A percentile compares a stretch with the other conserved stretches of the same genome.
Evolutionary conservation across 2,888 invertebrate genomes (phyloP).

Genomic region (Drosophila nigritarsus): DNA sequence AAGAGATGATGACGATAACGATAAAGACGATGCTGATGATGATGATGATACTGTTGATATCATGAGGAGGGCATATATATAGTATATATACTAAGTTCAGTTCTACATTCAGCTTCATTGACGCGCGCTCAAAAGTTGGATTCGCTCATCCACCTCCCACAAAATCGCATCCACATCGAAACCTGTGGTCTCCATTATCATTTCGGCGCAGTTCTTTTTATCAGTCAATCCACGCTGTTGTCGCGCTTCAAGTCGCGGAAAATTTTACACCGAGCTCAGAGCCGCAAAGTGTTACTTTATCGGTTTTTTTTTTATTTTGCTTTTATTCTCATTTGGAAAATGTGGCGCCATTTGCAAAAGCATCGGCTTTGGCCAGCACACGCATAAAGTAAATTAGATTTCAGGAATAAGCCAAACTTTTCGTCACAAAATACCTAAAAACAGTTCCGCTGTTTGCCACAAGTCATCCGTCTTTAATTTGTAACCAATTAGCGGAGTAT

Average conservation of each 20-base stretch:
- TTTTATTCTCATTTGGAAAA: constrained; percentile 15
- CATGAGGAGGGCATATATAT: constrained; percentile 42
- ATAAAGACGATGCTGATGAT: constrained; percentile 5
- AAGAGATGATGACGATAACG: constrained; percentile 4
- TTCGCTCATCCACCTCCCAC: constrained; percentile 51
- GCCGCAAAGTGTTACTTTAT: neutral
- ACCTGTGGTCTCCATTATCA: constrained; percentile 58
- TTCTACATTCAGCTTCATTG: constrained; percentile 69
- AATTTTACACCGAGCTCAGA: constrained; percentile 36
- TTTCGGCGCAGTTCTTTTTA: constrained; percentile 78
- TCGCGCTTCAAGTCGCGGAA: constrained; percentile 66
- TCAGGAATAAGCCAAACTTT: neutral
- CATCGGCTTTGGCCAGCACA: constrained; percentile 27
- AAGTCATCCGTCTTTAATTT: constrained; percentile 1
- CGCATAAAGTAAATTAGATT: constrained; percentile 20
- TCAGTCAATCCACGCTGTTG: constrained; percentile 70
- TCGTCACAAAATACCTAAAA: neutral
- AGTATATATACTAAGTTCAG: constrained; percentile 55
- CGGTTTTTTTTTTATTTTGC: neutral
- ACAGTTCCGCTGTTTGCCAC: neutral
- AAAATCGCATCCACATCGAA: constrained; percentile 37
- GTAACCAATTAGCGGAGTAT: neutral
- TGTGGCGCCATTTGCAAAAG: constrained; percentile 12
- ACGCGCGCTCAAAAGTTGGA: constrained; percentile 57
- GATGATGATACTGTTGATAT: constrained; percentile 41